Evolutionary conservation across 1,140 invertebrate genomes (phyloP).

Genomic region (Coptotermes formosanus): DNA sequence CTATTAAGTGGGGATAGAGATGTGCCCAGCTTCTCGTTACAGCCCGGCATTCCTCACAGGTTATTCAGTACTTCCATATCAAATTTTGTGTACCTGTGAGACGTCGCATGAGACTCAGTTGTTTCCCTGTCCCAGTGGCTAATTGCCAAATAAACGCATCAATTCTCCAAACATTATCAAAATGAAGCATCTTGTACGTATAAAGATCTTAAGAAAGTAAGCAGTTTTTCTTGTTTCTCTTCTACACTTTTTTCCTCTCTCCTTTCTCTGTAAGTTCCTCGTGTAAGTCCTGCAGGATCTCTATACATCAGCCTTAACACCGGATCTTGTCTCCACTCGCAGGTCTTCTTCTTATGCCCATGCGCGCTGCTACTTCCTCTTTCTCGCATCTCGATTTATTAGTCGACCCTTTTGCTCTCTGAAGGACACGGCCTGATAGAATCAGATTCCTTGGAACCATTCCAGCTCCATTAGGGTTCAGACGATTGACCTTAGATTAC

Average conservation of each 20-base stretch:
- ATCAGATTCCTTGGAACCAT: neutral
- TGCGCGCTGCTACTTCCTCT: neutral
- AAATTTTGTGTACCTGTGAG: no score
- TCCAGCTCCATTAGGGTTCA: neutral
- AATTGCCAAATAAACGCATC: no score
- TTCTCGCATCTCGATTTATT: neutral
- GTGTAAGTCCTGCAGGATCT: neutral
- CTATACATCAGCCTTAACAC: neutral
- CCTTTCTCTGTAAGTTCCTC: neutral
- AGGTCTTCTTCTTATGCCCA: no score
- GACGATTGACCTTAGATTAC: neutral
- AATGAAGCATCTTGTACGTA: neutral
- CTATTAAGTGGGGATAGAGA: no score
- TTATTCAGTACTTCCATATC: no score
- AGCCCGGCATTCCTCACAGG: no score
- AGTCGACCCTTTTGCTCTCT: neutral
- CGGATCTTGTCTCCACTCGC: neutral
- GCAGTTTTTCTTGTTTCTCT: neutral
- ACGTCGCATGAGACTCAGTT: no score
- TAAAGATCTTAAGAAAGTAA: neutral
- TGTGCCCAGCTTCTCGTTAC: no score
- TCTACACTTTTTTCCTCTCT: neutral
- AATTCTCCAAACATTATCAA: neutral
- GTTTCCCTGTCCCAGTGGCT: no score
- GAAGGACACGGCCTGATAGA: conserved; percentile 1